Base-by-base conservation (phyloP, 2,888 invertebrate species). In the Lasiommata megera region DNA sequence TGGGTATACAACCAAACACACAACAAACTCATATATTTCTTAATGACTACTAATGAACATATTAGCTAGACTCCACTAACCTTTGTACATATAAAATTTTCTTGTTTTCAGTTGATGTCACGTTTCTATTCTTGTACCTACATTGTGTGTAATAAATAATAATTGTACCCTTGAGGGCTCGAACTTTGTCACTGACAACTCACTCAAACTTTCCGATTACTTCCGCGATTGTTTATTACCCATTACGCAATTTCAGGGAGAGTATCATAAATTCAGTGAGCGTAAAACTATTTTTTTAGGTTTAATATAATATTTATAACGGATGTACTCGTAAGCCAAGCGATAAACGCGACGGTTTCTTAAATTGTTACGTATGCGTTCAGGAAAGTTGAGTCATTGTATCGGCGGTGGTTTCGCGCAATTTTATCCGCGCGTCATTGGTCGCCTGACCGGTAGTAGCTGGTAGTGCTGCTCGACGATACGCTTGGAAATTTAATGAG, bases 321-420 rank as follows among this genome's bases (percentile, higher is more conserved):
- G 47, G 44, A 44, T 44, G 3, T 44, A 14, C 11, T 18, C 34
- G 18, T 41, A 34, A 43, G 50, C 44, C 55, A 43, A 55, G 41
- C 17, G 47, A 47, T 52, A 40, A 48, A 52, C 57, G 38, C 23
- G 34, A 34, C 34, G 34, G 62, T 69, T 71, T 71, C 72, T 69
- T 71, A 74, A 23, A 67, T 67, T 69, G 68, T 76, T 76, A 74
- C 72, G 73, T 74, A 74, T 71, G 64, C 72, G 44, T 60, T 54
- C 57, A 60, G 78, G 74, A 77, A 80, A 82, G 73, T 23, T 88
- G 87, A 86, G 72, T 88, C 87, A 88, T 74, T 67, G 57, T 65
- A 63, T 59, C 70, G 69, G 69, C 73, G 62, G 73, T 77, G 74
- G 74, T 82, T 88, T 88, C 88, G 87, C 88, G 88, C 88, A 88